phyloP scores from a whole-genome alignment of 2,113 vertebrate genomes.

The Irena cyanogastra region DNA sequence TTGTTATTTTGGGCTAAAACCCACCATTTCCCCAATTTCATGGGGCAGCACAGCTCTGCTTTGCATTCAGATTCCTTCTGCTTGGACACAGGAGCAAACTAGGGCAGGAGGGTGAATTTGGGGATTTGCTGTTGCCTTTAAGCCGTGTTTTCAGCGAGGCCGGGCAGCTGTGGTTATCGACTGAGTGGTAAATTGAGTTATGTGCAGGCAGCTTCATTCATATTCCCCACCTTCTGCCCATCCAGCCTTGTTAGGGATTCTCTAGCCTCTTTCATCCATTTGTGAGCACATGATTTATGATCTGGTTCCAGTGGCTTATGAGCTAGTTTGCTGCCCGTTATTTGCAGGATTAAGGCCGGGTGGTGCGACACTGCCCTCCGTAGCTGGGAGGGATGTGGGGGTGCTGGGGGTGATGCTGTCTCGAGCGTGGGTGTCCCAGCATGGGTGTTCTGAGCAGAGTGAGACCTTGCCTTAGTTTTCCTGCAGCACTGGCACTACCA shows the following conservation, averaged over 20 bases:
- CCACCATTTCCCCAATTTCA: not conserved
- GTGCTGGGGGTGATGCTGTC: not conserved
- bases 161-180: not conserved
- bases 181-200: constrained; percentile 12
- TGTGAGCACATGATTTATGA: not conserved
- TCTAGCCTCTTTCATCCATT: not conserved
- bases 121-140: not conserved
- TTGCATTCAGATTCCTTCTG: accelerated
- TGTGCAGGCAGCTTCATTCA: not conserved
- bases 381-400: not conserved
- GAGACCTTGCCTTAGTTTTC: not conserved
- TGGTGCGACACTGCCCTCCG: accelerated
- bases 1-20: not conserved
- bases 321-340: not conserved
- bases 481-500: accelerated
- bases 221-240: not conserved
- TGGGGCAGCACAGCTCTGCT: not conserved
- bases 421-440: accelerated
- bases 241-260: constrained; percentile 7
- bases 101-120: not conserved
- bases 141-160: not conserved
- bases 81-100: accelerated
- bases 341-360: not conserved
- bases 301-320: not conserved
- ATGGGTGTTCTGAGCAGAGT: not conserved